Evolutionary conservation across 2,113 vertebrate genomes (phyloP), one percentile per base, ranked within the genome.

Genomic region (Odocoileus hemionus): DNA sequence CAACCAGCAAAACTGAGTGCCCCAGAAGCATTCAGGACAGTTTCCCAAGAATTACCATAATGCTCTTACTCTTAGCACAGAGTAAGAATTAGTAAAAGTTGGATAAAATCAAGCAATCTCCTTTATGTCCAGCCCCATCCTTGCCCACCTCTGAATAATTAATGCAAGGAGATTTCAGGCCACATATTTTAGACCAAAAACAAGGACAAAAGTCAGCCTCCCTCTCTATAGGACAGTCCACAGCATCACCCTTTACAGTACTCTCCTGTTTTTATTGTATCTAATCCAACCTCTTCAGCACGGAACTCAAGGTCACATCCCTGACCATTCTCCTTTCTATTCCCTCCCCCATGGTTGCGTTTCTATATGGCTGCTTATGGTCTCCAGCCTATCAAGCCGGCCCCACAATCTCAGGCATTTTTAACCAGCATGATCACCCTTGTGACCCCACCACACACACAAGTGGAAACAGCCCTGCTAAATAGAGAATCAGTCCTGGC

Each of bases 21-120:
- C 60, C 50, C 57, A 79, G n/a, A 91, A 64, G 7, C 16, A 89
- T 52, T 91, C 67, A 74, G 64, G 50, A 89, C 43, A 84, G 86
- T 94, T 84, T 82, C 58, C 33, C 28, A 89, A 78, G 55, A 45
- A 47, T 92, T 50, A 57, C 47, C 87, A 79, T 58, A 86, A n/a
- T 80, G 54, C 17, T 80, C 50, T 95, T 89, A 94, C 64, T 82
- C 47, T 89, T 89, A 92, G 39, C n/a, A 19, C 30, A 96, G 55
- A 78, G 54, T 43, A 95, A 89, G 30, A 70, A 64, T 86, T 54
- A 85, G 52, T 50, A 89, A 98, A 94, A 95, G 45, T 23, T 74
- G 39, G 36, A 80, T 92, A 89, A 88, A 86, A 79, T 90, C 80
- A 86, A 86, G 74, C 52, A 88, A 3, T 58, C 45, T 87, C 58